Percentiles rank a stretch among this genome's conserved stretches.
phyloP scores from a whole-genome alignment of 2,888 invertebrate genomes.

The Strigamia crassipes region DNA sequence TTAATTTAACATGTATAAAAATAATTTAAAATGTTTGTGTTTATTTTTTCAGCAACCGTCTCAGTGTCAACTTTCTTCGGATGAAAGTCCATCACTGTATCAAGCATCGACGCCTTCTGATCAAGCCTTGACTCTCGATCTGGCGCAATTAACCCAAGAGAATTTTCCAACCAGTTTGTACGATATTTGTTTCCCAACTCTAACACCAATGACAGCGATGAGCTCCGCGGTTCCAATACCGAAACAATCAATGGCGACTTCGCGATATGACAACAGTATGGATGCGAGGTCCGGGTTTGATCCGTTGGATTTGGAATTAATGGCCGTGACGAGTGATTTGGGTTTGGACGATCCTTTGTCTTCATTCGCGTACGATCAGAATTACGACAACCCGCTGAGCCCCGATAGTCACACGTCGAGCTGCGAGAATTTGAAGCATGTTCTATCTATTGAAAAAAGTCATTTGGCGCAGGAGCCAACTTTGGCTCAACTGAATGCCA shows the following conservation, averaged over 20 bases:
- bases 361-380: slow-evolving; percentile 29
- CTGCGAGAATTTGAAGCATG: slow-evolving; percentile 31
- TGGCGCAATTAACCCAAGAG: slow-evolving; percentile 36
- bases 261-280: background rate
- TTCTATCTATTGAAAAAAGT: slow-evolving; percentile 17
- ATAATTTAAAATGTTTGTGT: background rate
- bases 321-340: slow-evolving; percentile 26
- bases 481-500: slow-evolving; percentile 81
- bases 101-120: slow-evolving; percentile 37
- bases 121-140: slow-evolving; percentile 27
- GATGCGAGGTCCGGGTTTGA: background rate
- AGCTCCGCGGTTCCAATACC: slow-evolving; percentile 41
- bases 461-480: slow-evolving; percentile 64
- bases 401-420: slow-evolving; percentile 38
- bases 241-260: background rate
- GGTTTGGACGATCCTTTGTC: slow-evolving; percentile 33
- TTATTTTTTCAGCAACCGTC: slow-evolving; percentile 25
- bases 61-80: slow-evolving; percentile 31
- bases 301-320: slow-evolving; percentile 27
- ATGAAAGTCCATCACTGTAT: slow-evolving; percentile 34
- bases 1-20: background rate
- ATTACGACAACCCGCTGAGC: slow-evolving; percentile 38
- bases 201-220: background rate
- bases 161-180: slow-evolving; percentile 12
- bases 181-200: background rate